A percentile compares a stretch with the other conserved stretches of the same genome.
These are phyloP conservation scores for cattle (Bos taurus) DNA, from an alignment of 2,113 vertebrate genomes.

Conservation along the genomic window DNA sequence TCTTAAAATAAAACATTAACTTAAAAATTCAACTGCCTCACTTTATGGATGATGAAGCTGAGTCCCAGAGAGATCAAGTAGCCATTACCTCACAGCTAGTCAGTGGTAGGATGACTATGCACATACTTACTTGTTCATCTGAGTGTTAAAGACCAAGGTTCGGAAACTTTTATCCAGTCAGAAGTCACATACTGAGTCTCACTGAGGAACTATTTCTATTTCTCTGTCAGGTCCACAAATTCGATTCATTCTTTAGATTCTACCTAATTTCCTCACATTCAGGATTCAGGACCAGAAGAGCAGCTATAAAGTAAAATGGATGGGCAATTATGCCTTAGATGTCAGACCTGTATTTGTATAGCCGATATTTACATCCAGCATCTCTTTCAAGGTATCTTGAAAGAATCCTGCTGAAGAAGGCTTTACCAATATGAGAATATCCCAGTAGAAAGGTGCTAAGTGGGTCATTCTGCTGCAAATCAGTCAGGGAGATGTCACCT, in stretches of 20 bases:
- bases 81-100: not conserved
- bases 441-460: not conserved
- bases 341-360: not conserved
- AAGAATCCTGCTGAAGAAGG: not conserved
- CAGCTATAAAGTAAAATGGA: not conserved
- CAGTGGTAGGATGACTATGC: not conserved
- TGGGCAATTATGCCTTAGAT: not conserved
- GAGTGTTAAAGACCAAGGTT: not conserved
- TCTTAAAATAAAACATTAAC: not conserved
- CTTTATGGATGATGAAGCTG: not conserved
- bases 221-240: not conserved
- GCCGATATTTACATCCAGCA: not conserved
- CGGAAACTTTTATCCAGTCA: not conserved
- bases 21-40: not conserved
- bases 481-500: not conserved
- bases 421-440: not conserved
- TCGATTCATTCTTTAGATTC: not conserved
- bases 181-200: not conserved
- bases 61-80: not conserved
- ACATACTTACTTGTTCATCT: not conserved
- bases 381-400: not conserved
- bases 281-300: not conserved
- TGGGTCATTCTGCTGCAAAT: not conserved
- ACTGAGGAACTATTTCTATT: not conserved
- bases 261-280: not conserved